phyloP scores from a whole-genome alignment of 2,888 invertebrate species.

The Amiota mariae region DNA sequence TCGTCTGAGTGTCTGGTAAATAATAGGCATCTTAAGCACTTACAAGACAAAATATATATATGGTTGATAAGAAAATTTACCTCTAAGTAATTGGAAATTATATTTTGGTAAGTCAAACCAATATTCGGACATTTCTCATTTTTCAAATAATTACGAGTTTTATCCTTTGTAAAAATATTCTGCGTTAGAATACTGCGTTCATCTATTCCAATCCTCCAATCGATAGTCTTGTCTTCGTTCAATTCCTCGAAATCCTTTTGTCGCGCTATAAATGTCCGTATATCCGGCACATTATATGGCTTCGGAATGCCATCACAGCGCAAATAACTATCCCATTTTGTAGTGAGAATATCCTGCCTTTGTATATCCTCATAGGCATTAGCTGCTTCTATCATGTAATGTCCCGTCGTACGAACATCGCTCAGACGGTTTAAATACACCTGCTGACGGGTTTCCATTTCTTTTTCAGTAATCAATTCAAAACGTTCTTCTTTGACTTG shows the following conservation, averaged over 20 bases:
- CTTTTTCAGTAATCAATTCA: not conserved
- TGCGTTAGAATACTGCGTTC: slow-evolving; percentile 63
- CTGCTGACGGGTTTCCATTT: slow-evolving; percentile 3
- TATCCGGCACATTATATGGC: slow-evolving; percentile 55
- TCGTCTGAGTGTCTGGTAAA: slow-evolving; percentile 37
- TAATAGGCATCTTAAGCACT: not conserved
- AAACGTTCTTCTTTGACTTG: not conserved
- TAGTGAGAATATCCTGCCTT: not conserved
- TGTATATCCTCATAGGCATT: slow-evolving; percentile 37
- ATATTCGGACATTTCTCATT: slow-evolving; percentile 44
- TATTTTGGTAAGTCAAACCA: slow-evolving; percentile 35
- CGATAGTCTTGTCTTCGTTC: slow-evolving; percentile 45
- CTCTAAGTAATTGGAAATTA: slow-evolving; percentile 46
- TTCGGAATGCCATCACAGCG: slow-evolving; percentile 64
- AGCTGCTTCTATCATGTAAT: slow-evolving; percentile 41
- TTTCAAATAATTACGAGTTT: slow-evolving; percentile 47
- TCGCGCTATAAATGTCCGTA: slow-evolving; percentile 58
- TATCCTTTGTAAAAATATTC: slow-evolving; percentile 55
- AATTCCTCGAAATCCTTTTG: slow-evolving; percentile 48
- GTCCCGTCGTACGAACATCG: not conserved
- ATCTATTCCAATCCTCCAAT: slow-evolving; percentile 63
- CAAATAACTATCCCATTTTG: slow-evolving; percentile 60
- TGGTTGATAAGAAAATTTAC: not conserved
- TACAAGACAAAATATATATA: not conserved
- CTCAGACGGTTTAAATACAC: not conserved